Conservation (phyloP, 2,797 vertebrate genomes). For the Rhinophrynus dorsalis region DNA sequence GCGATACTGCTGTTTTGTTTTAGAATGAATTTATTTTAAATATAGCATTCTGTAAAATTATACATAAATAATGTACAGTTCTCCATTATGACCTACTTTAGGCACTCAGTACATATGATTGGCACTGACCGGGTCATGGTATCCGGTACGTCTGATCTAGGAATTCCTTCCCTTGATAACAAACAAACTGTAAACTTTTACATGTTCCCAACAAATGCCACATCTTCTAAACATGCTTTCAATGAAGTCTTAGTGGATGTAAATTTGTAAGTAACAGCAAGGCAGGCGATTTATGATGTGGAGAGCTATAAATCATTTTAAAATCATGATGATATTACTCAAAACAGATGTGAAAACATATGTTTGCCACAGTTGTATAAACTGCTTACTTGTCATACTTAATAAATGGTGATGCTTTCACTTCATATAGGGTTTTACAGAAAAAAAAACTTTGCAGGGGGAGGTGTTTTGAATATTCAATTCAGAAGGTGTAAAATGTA, state of each 20-base stretch:
- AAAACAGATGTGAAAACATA: constrained; percentile 77
- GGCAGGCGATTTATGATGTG: constrained; percentile 64
- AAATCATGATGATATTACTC: constrained; percentile 74
- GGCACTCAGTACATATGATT: too few species aligned
- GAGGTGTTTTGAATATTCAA: background rate
- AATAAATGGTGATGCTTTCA: constrained; percentile 67
- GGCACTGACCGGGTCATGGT: too few species aligned
- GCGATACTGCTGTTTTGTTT: too few species aligned
- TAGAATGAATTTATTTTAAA: too few species aligned
- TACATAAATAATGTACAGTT: too few species aligned
- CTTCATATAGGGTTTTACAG: constrained; percentile 61
- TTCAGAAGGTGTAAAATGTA: constrained; percentile 15
- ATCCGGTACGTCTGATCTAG: too few species aligned
- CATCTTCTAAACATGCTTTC: constrained; percentile 48
- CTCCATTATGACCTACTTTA: too few species aligned
- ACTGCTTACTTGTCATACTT: constrained; percentile 68
- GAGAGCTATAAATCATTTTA: constrained; percentile 71
- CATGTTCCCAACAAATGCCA: background rate
- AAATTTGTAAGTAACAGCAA: constrained; percentile 61
- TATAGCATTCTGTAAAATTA: too few species aligned
- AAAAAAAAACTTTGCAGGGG: constrained; percentile 59
- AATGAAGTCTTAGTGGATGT: constrained; percentile 62
- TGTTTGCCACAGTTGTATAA: constrained; percentile 66
- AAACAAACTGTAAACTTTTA: background rate
- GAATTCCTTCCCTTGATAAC: too few species aligned